These are phyloP conservation scores for Psammodynastes pulverulentus DNA, from an alignment of 2,113 vertebrate species.

Conservation along the genomic window DNA sequence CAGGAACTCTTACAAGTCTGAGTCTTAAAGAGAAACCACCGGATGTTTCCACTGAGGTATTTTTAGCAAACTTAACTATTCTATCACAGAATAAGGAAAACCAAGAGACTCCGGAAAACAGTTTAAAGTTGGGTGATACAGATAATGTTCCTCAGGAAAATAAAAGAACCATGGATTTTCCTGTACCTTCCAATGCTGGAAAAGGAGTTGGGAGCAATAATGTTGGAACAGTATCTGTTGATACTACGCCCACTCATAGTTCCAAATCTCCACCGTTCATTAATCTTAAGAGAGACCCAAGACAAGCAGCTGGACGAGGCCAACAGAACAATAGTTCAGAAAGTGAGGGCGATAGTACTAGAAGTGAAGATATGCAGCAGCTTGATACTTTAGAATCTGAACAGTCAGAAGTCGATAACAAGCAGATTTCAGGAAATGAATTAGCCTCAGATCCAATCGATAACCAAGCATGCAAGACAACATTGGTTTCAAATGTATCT, in stretches of 20 bases:
- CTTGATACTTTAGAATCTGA: constrained; percentile 46
- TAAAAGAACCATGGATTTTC: constrained; percentile 54
- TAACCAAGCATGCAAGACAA: constrained; percentile 47
- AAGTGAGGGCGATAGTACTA: constrained; percentile 64
- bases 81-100: constrained; percentile 71
- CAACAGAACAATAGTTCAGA: constrained; percentile 72
- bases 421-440: constrained; percentile 47
- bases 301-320: constrained; percentile 81
- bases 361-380: constrained; percentile 66
- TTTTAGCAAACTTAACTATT: constrained; percentile 80
- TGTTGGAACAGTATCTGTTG: constrained; percentile 50
- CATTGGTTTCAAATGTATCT: constrained; percentile 59
- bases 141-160: constrained; percentile 61
- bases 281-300: constrained; percentile 76
- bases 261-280: constrained; percentile 70
- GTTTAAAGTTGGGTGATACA: constrained; percentile 57
- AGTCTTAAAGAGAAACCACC: constrained; percentile 91
- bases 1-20: constrained; percentile 60
- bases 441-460: constrained; percentile 52
- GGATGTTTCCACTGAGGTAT: constrained; percentile 90
- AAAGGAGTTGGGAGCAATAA: constrained; percentile 60
- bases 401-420: constrained; percentile 55
- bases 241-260: constrained; percentile 54
- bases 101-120: constrained; percentile 62
- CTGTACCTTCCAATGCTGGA: constrained; percentile 49